Evolutionary conservation across 2,888 invertebrate genomes (phyloP), one percentile per base, ranked within the genome.

Genomic region (Diloba caeruleocephala): DNA sequence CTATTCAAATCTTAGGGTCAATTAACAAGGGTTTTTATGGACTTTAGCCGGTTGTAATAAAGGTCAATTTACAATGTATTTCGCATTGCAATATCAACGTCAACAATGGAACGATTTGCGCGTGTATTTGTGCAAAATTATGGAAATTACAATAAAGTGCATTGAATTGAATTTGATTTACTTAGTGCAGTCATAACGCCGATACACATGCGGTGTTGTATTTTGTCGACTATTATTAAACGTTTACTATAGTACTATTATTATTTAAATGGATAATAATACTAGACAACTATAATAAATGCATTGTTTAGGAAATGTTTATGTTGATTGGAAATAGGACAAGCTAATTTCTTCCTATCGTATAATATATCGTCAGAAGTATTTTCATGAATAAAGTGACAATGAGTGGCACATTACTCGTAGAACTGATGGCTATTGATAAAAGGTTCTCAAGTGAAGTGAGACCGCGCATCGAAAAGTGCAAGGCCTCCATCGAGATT

Each of bases 51-150:
- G 5, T n/a, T 17, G 10, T 0, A 23, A 49, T 68, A 72, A 49
- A 53, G 42, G 14, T 36, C 13, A 50, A 45, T 58, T 46, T 71
- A 1, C 6, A 23, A 28, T 49, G 19, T 25, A 13, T 26, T 21
- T 13, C 3, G 3, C 29, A 26, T 52, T 14, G 15, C n/a, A 19
- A 34, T 23, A 45, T 9, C 38, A 13, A 37, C 2, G 9, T 12
- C 10, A n/a, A 71, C 66, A 78, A 75, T 72, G 58, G 57, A 66
- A 36, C 58, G 66, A 76, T 75, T 77, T 75, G 77, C 53, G 61
- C 42, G 57, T 52, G 57, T 58, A 33, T 42, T 63, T 36, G 52
- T 36, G 49, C 45, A 48, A 61, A 57, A 55, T 61, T 50, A 55
- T 49, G 33, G 55, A 54, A 34, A 50, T 49, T 9, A 54, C 38